Conservation (phyloP, 2,797 vertebrate species). For the Sarcophilus harrisii region DNA sequence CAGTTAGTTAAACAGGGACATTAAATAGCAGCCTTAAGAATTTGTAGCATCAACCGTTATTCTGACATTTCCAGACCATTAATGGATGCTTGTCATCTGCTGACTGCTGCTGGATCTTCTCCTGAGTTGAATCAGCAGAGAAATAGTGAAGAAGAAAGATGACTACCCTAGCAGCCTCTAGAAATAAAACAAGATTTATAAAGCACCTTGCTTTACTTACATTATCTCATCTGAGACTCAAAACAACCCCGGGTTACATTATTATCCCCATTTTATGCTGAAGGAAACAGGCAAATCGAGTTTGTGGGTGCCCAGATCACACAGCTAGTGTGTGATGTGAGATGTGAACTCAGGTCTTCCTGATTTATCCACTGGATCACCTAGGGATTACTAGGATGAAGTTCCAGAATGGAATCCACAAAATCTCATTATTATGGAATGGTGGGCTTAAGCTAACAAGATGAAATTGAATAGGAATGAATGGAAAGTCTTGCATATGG, state of each 20-base stretch:
- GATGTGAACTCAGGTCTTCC: not conserved
- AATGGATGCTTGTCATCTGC: not conserved
- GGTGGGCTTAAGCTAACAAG: not conserved
- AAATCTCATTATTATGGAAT: not conserved
- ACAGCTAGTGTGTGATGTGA: not conserved
- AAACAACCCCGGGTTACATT: not conserved
- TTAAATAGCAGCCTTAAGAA: not conserved
- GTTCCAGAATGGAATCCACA: not conserved
- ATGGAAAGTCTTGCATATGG: not conserved
- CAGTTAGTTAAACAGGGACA: not conserved
- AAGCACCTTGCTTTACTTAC: not conserved
- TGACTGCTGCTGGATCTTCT: not conserved
- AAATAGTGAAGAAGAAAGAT: not conserved
- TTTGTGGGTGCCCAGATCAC: not conserved
- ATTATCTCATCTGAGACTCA: not conserved
- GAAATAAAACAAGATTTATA: not conserved
- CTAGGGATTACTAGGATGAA: not conserved
- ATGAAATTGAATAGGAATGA: not conserved
- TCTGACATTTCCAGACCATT: not conserved
- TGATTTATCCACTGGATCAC: not conserved
- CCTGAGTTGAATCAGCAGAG: not conserved
- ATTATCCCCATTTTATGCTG: not conserved
- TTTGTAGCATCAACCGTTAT: not conserved
- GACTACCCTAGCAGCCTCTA: not conserved
- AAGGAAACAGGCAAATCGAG: not conserved